phyloP scores from a whole-genome alignment of 1,140 invertebrate species.

The Drosophila parabipectinata region DNA sequence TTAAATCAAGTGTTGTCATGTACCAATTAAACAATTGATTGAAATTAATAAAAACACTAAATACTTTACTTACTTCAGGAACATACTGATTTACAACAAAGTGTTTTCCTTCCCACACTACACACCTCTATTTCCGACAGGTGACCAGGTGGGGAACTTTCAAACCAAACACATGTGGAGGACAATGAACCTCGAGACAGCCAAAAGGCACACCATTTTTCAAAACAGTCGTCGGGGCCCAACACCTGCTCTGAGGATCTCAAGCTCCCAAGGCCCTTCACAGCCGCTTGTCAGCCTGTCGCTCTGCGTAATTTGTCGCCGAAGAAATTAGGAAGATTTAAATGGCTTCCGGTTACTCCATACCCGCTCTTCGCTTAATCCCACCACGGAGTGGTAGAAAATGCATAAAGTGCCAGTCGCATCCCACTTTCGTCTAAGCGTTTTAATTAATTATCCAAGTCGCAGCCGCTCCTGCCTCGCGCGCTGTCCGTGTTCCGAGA shows the following conservation, averaged over 20 bases:
- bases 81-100: too few relatives aligned
- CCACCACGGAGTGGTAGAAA: constrained; percentile 72
- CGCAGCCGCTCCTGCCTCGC: constrained; percentile 33
- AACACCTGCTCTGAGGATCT: not conserved
- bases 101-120: too few relatives aligned
- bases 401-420: constrained; percentile 79
- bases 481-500: not conserved
- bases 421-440: constrained; percentile 72
- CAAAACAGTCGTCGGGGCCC: constrained; percentile 55
- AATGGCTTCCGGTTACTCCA: constrained; percentile 71
- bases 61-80: too few relatives aligned
- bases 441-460: constrained; percentile 79
- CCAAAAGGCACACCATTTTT: constrained; percentile 78
- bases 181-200: constrained; percentile 71
- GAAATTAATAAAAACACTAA: too few relatives aligned
- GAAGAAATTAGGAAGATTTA: constrained; percentile 84
- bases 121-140: not conserved
- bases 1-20: too few relatives aligned
- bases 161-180: constrained; percentile 15
- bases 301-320: constrained; percentile 79
- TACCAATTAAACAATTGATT: too few relatives aligned
- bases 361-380: constrained; percentile 24
- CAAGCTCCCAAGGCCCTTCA: not conserved
- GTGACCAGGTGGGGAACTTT: not conserved
- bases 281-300: constrained; percentile 35